These are phyloP conservation scores for Oostethus manadensis DNA, from an alignment of 2,113 vertebrate genomes.

Conservation along the genomic window DNA sequence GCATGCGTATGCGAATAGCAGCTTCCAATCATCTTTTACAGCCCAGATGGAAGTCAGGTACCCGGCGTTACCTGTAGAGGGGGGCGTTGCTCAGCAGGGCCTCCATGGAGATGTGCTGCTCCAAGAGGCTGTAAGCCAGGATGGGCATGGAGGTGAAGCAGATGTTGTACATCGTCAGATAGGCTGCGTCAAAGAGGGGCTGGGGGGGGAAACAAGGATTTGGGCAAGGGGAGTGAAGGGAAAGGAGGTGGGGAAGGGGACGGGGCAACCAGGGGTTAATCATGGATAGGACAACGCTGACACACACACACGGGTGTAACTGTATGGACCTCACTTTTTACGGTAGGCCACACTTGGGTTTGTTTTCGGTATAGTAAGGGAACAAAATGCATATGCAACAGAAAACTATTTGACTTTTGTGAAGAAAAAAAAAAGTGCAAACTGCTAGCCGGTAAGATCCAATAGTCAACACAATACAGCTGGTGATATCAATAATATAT, in stretches of 20 bases:
- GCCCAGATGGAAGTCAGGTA: not conserved
- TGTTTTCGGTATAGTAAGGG: too few species aligned
- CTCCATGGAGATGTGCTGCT: constrained; percentile 90
- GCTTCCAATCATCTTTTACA: not conserved
- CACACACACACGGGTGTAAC: constrained; percentile 7
- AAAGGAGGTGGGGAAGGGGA: constrained; percentile 14
- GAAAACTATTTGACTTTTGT: too few species aligned
- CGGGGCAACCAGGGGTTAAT: constrained; percentile 57
- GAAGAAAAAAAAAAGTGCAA: too few species aligned
- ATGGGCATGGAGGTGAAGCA: constrained; percentile 98
- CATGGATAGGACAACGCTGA: constrained; percentile 42
- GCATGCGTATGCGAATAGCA: not conserved
- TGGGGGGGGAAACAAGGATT: constrained; percentile 56
- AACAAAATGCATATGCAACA: too few species aligned
- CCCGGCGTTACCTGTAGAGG: constrained; percentile 70
- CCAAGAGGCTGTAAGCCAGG: constrained; percentile 92
- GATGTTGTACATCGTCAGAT: constrained; percentile 99
- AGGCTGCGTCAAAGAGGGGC: constrained; percentile 97
- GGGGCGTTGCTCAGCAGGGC: constrained; percentile 71
- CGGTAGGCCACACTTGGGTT: too few species aligned
- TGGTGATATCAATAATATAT: too few species aligned
- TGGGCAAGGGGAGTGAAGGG: constrained; percentile 7
- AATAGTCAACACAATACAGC: too few species aligned
- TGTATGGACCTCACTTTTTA: too few species aligned
- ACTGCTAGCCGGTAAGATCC: too few species aligned